These are phyloP conservation scores for Dynastes maya DNA, from an alignment of 2,888 invertebrate genomes.

Conservation along the genomic window DNA sequence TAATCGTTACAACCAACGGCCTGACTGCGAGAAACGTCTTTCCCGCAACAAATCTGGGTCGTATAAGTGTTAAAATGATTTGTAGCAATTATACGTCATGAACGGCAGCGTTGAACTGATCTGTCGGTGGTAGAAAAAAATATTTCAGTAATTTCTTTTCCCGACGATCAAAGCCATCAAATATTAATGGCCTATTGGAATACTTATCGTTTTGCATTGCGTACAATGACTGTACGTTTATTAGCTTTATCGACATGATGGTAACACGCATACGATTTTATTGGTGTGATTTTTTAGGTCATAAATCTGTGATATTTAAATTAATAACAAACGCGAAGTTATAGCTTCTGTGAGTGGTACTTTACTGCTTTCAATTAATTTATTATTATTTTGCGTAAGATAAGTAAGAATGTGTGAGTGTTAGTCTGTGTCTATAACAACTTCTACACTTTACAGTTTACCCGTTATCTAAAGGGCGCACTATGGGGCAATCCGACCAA, in stretches of 20 bases:
- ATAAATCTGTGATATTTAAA: conserved; percentile 1
- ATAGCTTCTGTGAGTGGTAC: not conserved
- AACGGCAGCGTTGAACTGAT: not conserved
- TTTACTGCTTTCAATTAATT: not conserved
- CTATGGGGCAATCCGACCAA: too few species aligned
- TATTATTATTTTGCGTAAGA: not conserved
- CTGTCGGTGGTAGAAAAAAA: not conserved
- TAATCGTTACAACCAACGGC: not conserved
- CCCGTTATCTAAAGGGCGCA: too few species aligned
- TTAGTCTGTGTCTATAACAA: too few species aligned
- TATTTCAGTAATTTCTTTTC: not conserved
- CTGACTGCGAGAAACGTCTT: not conserved
- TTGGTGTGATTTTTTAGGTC: not conserved
- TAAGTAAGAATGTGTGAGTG: too few species aligned
- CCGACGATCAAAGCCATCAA: not conserved
- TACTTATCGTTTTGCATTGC: not conserved
- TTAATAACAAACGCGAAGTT: not conserved
- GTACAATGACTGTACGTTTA: conserved; percentile 4
- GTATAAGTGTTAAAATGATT: conserved; percentile 11
- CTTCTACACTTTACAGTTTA: too few species aligned
- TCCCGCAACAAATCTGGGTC: not conserved
- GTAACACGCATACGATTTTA: not conserved
- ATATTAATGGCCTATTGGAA: not conserved
- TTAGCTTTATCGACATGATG: not conserved
- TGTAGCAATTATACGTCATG: not conserved